Evolutionary conservation across 2,113 vertebrate species (phyloP), one percentile per base, ranked within the genome.

Genomic region (Nycticorax nycticorax): DNA sequence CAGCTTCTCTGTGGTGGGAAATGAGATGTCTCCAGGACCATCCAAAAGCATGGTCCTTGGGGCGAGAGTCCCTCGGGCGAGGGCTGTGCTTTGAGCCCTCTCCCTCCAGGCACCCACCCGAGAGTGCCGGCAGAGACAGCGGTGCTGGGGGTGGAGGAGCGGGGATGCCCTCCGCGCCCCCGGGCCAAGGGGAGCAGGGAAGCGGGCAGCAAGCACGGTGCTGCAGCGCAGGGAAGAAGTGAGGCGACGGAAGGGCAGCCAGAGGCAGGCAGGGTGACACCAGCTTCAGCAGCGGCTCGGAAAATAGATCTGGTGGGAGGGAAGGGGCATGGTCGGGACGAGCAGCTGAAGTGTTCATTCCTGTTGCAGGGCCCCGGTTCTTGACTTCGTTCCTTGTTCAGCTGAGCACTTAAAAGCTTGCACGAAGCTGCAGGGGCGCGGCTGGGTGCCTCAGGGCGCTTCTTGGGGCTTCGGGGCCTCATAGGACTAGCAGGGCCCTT

Each of bases 391-490:
- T 78, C 73, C 26, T 56, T 59, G 18, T 68, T 87, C 68, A 80
- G 48, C 74, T 21, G 26, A 91, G 96, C 92, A 48, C 88, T 94
- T 91, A 12, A 12, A 48, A 88, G 71, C 73, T 95, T 71, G 32
- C 53, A 6, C 72, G 72, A 39, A 75, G 35, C 37, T 6, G 7
- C 24, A 1, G 16, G 56, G 75, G 52, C 2, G 4, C 0, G 0
- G 37, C 37, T 69, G 48, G 27, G 47, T 83, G 57, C 6, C 1
- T 77, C 73, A 55, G 33, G 95, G 78, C 56, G 67, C 66, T 89
- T 89, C 1, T 0, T 20, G 27, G 33, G 47, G 33, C 68, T 74
- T 57, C 0, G 15, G 41, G 72, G 47, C 83, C 22, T 80, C 0
- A 0, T 45, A 72, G 66, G 69, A 37, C 50, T 62, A n/a, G 23